Evolutionary conservation across 2,888 invertebrate genomes (phyloP).

Genomic region (Ichneumon xanthorius): DNA sequence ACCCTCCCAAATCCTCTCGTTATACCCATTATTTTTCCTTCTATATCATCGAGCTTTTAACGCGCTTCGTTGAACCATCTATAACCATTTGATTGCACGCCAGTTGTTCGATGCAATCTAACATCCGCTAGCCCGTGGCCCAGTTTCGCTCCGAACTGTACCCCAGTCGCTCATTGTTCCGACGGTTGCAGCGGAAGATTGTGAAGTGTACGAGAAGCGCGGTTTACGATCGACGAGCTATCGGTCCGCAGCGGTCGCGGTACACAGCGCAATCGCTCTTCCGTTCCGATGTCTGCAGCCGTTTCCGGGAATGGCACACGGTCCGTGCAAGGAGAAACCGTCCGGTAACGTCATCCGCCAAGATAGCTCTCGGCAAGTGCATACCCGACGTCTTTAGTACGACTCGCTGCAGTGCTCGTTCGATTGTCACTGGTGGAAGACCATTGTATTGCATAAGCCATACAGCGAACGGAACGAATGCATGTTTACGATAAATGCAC

Average conservation of each 20-base stretch:
- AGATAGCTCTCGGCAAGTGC: not conserved
- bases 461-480: no score
- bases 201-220: not conserved
- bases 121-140: not conserved
- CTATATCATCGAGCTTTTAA: slow-evolving; percentile 19
- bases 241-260: not conserved
- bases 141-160: slow-evolving; percentile 1
- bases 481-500: no score
- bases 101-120: slow-evolving; percentile 18
- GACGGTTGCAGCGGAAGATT: not conserved
- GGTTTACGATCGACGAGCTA: not conserved
- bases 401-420: not conserved
- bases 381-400: not conserved
- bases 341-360: not conserved
- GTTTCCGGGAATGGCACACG: not conserved
- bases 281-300: not conserved
- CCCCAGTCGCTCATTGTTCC: slow-evolving; percentile 7
- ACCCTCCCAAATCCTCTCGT: not conserved
- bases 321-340: not conserved
- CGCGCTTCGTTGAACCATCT: slow-evolving; percentile 9
- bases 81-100: slow-evolving; percentile 16
- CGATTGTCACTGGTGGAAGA: not conserved
- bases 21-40: slow-evolving; percentile 24
- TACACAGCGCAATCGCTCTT: not conserved
- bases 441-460: not conserved